These are phyloP conservation scores for Listronotus oregonensis DNA, from an alignment of 1,140 invertebrate species.

Conservation along the genomic window DNA sequence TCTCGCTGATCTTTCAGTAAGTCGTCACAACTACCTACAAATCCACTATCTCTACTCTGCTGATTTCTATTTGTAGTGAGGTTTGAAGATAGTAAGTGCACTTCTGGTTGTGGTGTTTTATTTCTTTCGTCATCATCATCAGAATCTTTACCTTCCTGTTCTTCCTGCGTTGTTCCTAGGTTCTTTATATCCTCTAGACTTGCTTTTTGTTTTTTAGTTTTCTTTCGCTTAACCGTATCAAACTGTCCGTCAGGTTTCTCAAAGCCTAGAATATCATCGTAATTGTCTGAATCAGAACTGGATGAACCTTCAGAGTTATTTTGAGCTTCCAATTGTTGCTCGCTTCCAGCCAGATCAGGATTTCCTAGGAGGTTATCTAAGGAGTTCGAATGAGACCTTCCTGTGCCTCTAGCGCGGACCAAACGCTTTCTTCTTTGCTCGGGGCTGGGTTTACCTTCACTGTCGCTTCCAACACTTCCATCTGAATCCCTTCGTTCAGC, in stretches of 20 bases:
- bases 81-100: slow-evolving; percentile 58
- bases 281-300: slow-evolving; percentile 76
- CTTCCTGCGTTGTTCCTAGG: slow-evolving; percentile 60
- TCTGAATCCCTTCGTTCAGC: slow-evolving; percentile 75
- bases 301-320: slow-evolving; percentile 69
- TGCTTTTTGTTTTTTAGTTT: slow-evolving; percentile 66
- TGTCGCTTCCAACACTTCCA: slow-evolving; percentile 82
- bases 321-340: slow-evolving; percentile 57
- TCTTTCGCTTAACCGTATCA: slow-evolving; percentile 83
- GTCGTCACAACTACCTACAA: slow-evolving; percentile 86
- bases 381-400: slow-evolving; percentile 78
- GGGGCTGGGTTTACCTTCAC: slow-evolving; percentile 83
- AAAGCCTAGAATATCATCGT: slow-evolving; percentile 70
- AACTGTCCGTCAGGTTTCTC: slow-evolving; percentile 75
- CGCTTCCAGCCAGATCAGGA: slow-evolving; percentile 59
- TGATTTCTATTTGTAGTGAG: slow-evolving; percentile 66
- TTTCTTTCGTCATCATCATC: slow-evolving; percentile 63
- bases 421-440: slow-evolving; percentile 80
- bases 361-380: slow-evolving; percentile 73
- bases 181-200: slow-evolving; percentile 59
- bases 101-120: slow-evolving; percentile 67
- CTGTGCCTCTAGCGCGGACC: slow-evolving; percentile 77
- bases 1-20: slow-evolving; percentile 69
- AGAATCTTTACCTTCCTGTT: slow-evolving; percentile 52
- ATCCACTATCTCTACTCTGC: slow-evolving; percentile 83